phyloP scores from a whole-genome alignment of 92 coral and sea anemone species.

The Zoanthus gigantus region DNA sequence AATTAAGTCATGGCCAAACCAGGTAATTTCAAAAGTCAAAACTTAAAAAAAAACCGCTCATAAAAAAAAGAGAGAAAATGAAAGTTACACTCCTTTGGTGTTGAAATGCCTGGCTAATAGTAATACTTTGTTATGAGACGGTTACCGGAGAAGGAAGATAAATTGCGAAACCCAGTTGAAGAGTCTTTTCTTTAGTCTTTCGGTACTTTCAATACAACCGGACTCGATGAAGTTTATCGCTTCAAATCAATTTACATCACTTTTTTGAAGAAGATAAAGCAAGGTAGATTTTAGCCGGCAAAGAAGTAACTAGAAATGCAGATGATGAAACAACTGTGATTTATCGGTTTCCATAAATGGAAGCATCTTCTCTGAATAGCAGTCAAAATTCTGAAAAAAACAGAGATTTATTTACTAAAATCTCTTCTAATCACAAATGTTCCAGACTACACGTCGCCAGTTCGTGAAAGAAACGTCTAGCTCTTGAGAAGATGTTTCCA shows the following conservation, averaged over 20 bases:
- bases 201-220: background rate
- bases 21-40: background rate
- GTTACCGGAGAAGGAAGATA: background rate
- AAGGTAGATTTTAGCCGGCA: too few species aligned
- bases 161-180: background rate
- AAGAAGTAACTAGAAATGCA: background rate
- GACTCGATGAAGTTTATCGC: too few species aligned
- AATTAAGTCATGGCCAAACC: background rate
- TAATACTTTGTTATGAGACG: background rate
- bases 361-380: constrained; percentile 7
- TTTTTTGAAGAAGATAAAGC: too few species aligned
- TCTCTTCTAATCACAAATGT: constrained; percentile 47
- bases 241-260: too few species aligned
- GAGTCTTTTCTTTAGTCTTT: background rate
- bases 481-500: constrained; percentile 36
- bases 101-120: background rate
- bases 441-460: constrained; percentile 48
- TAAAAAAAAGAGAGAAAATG: background rate
- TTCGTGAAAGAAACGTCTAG: constrained; percentile 30
- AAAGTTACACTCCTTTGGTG: background rate
- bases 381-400: constrained; percentile 45
- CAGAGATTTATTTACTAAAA: constrained; percentile 49
- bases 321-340: background rate
- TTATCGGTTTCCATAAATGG: background rate
- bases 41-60: background rate